These are phyloP conservation scores for Drosophila leonis DNA, from an alignment of 2,888 invertebrate genomes.

Conservation along the genomic window DNA sequence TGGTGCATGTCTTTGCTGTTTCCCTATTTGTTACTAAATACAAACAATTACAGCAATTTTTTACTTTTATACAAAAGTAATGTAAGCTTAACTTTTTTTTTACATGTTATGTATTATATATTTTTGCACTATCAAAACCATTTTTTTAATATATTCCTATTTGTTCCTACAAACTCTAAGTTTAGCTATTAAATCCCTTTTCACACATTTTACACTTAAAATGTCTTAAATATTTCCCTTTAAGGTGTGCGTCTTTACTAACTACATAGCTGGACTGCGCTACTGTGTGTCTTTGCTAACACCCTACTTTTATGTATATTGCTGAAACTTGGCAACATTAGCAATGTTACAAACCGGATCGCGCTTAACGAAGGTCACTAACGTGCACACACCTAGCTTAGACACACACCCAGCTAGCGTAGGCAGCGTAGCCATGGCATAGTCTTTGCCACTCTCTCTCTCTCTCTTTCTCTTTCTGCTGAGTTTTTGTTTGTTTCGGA, in stretches of 20 bases:
- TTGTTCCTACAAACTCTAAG: no score
- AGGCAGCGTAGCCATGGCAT: background rate
- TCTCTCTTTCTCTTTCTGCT: slow-evolving; percentile 14
- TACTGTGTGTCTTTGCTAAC: background rate
- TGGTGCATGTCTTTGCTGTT: background rate
- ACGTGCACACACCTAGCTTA: background rate
- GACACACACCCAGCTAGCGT: slow-evolving; percentile 1
- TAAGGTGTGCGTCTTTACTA: background rate
- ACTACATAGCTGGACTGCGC: background rate
- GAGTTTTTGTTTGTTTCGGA: slow-evolving; percentile 25
- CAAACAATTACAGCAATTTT: no score
- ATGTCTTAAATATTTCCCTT: background rate
- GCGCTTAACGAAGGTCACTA: background rate
- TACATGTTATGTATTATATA: no score
- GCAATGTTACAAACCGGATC: background rate
- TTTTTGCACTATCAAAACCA: no score
- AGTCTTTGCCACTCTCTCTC: background rate
- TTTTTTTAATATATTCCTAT: no score
- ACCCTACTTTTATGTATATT: background rate
- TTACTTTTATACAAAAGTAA: no score
- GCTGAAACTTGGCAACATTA: slow-evolving; percentile 4
- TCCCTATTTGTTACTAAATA: background rate
- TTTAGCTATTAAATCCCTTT: no score
- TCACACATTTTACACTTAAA: no score
- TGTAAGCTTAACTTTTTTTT: no score